Percentiles rank a stretch among this genome's conserved stretches.
These are phyloP conservation scores for Streptopelia turtur DNA, from an alignment of 2,797 vertebrate genomes.

Conservation along the genomic window DNA sequence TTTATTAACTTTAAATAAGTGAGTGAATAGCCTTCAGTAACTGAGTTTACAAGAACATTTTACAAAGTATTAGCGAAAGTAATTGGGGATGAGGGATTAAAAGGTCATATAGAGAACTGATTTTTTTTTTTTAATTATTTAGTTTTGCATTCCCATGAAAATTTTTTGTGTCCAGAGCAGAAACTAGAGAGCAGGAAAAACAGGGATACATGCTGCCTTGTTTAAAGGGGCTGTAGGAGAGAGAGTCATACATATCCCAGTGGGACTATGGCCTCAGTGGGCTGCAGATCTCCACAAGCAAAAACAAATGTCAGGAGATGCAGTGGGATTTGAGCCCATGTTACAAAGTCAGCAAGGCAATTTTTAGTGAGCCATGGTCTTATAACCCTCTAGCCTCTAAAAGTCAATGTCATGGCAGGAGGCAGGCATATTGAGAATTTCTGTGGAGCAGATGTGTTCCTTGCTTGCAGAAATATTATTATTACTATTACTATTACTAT, in stretches of 20 bases:
- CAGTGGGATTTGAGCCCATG: background rate
- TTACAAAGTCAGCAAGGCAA: background rate
- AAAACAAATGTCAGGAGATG: background rate
- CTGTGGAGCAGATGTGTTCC: background rate
- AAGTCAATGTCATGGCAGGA: background rate
- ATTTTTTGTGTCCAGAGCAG: background rate
- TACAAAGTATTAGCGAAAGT: background rate
- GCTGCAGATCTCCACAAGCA: background rate
- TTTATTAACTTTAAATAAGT: background rate
- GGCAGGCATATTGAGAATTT: background rate
- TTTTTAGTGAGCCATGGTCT: background rate
- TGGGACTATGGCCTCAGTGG: background rate
- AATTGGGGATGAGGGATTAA: background rate
- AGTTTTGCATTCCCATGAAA: background rate
- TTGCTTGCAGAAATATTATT: background rate
- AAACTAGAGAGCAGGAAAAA: background rate
- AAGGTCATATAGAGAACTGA: background rate
- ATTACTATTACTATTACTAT: too few species aligned
- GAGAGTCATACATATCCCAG: background rate
- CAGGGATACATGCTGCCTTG: background rate
- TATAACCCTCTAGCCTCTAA: background rate
- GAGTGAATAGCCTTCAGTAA: background rate
- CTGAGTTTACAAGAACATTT: background rate
- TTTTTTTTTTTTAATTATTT: background rate
- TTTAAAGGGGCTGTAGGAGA: background rate